Evolutionary conservation across 37 sponge, comb jelly and placozoan species (phyloP).

Genomic region (Axinella damicornis): DNA sequence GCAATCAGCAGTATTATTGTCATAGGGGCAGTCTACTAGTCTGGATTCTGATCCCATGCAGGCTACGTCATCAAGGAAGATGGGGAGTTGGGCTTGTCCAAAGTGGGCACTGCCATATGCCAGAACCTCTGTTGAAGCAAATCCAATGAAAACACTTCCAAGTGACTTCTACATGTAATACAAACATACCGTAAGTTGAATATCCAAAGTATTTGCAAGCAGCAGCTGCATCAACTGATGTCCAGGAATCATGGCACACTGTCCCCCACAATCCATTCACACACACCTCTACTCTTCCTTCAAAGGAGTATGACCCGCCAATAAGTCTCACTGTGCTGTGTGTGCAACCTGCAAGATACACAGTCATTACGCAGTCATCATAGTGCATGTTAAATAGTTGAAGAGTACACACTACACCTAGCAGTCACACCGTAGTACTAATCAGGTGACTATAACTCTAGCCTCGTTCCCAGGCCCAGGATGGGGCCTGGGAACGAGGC

Average conservation of each 20-base stretch:
- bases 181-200: slow-evolving; percentile 4
- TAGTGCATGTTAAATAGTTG: too few species aligned
- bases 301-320: neutral
- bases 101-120: neutral
- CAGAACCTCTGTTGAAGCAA: neutral
- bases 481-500: too few species aligned
- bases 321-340: too few species aligned
- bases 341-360: too few species aligned
- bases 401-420: too few species aligned
- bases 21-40: slow-evolving; percentile 17
- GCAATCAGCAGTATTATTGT: neutral
- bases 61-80: slow-evolving; percentile 4
- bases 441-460: too few species aligned
- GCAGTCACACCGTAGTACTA: too few species aligned
- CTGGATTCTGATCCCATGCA: slow-evolving; percentile 9
- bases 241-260: slow-evolving; percentile 6
- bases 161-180: too few species aligned
- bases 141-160: too few species aligned
- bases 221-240: neutral
- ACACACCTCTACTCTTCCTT: slow-evolving; percentile 35
- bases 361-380: too few species aligned
- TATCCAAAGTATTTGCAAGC: slow-evolving; percentile 21
- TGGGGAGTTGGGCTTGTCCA: slow-evolving; percentile 5
- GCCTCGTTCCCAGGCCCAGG: too few species aligned
- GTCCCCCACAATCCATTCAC: neutral